These are phyloP conservation scores for Morinoia aosen DNA, from an alignment of 2,888 invertebrate genomes.

Conservation along the genomic window DNA sequence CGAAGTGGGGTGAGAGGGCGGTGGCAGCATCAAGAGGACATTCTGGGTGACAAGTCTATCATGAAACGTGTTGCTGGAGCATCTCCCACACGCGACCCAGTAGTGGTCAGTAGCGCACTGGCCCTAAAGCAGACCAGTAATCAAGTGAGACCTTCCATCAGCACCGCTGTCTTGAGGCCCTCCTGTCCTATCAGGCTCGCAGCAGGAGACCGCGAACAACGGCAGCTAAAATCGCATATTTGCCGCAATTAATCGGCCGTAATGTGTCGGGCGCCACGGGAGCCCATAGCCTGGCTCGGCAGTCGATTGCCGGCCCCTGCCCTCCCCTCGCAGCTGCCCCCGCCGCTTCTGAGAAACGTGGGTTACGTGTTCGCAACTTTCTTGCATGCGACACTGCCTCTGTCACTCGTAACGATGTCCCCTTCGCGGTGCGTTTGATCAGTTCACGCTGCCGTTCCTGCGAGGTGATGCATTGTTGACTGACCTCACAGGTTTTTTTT, in stretches of 20 bases:
- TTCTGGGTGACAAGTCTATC: not conserved
- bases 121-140: not conserved
- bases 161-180: slow-evolving; percentile 41
- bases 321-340: not conserved
- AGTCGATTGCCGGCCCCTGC: not conserved
- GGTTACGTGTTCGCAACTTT: not conserved
- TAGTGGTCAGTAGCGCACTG: slow-evolving; percentile 9
- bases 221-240: slow-evolving; percentile 51
- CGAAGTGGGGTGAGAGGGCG: not conserved
- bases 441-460: no score
- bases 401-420: no score
- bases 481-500: no score
- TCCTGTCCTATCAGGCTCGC: slow-evolving; percentile 27
- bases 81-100: not conserved
- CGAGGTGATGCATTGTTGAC: no score
- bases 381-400: not conserved
- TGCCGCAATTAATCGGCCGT: slow-evolving; percentile 49
- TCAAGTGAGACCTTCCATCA: slow-evolving; percentile 44
- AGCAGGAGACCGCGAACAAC: slow-evolving; percentile 41
- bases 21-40: not conserved
- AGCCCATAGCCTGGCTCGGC: not conserved
- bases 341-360: not conserved
- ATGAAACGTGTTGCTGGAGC: not conserved
- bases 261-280: slow-evolving; percentile 40
- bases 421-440: no score